A percentile compares a stretch with the other conserved stretches of the same genome.
Evolutionary conservation across 2,113 vertebrate genomes (phyloP).

Genomic region (Monopterus albus): DNA sequence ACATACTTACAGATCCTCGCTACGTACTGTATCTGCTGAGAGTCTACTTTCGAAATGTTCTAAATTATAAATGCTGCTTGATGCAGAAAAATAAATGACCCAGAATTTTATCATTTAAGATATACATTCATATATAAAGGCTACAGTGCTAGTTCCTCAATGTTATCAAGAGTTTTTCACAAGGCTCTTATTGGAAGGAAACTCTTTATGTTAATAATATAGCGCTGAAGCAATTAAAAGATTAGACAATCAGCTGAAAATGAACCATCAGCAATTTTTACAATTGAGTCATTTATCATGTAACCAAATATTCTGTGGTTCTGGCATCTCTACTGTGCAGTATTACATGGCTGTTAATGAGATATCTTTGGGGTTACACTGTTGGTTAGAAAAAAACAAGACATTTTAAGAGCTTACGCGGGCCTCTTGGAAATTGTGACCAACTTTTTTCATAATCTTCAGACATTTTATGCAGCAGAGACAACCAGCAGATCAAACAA

Average conservation of each 20-base stretch:
- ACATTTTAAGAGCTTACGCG: too few species aligned
- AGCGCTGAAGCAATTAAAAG: neutral
- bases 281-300: neutral
- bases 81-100: neutral
- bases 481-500: too few species aligned
- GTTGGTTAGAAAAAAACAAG: too few species aligned
- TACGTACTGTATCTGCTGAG: slow-evolving; percentile 11
- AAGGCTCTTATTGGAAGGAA: neutral
- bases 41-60: neutral
- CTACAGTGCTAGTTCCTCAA: neutral
- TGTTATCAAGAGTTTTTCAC: too few species aligned
- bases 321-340: neutral
- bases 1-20: slow-evolving; percentile 24
- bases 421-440: too few species aligned
- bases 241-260: neutral
- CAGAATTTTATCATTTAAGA: neutral
- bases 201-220: neutral
- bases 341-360: too few species aligned
- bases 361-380: too few species aligned
- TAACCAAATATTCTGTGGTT: neutral
- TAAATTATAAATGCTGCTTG: slow-evolving; percentile 2
- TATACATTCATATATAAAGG: neutral
- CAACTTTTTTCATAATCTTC: too few species aligned
- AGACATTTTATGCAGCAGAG: too few species aligned
- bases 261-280: neutral